Base-by-base conservation (phyloP, 2,797 vertebrate genomes). In the Neostethus bicornis region DNA sequence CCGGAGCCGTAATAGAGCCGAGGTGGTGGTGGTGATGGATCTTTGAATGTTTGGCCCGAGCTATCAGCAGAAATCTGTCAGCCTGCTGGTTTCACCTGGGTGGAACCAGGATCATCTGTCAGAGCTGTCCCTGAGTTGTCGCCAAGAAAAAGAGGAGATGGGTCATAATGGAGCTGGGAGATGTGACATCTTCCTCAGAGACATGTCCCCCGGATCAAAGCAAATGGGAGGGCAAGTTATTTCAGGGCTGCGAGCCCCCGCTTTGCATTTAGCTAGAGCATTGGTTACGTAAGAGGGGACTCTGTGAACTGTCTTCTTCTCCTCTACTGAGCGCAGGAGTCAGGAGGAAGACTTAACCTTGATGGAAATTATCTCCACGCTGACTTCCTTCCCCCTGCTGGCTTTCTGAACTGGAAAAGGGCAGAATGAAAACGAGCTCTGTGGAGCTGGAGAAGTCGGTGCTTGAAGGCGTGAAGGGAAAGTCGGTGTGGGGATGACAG, bases 1-100 rank as follows among this genome's bases (percentile, higher is more conserved):
- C 12, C 11, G 4, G 31, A 35, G 32, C 35, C n/a, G 34, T 35
- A 34, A 5, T 35, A 2, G 5, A 16, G 7, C 17, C 39, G 37
- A 19, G 17, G 25, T 54, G 69, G 23, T 48, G 10, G 13, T 48
- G 34, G 51, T 44, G 72, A 74, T 51, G 12, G 49, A 38, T 23
- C 37, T 9, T 16, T 17, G 17, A 38, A 11, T 17, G 16, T 39
- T 20, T 64, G 41, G 37, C 29, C 60, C 10, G 7, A 51, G 52
- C 56, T 45, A 49, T 62, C 75, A 26, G 56, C 62, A 49, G 6
- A 54, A 67, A 71, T 85, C 55, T 72, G 75, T 61, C 79, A 61
- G 53, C 57, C 68, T 63, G 68, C 66, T 85, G 79, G 75, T 79
- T 70, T 61, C 77, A 84, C 79, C 79, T 73, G 77, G 50, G 49